Percentiles rank a stretch among this genome's conserved stretches.
phyloP scores from a whole-genome alignment of 2,113 vertebrate species.

The Orcinus orca region DNA sequence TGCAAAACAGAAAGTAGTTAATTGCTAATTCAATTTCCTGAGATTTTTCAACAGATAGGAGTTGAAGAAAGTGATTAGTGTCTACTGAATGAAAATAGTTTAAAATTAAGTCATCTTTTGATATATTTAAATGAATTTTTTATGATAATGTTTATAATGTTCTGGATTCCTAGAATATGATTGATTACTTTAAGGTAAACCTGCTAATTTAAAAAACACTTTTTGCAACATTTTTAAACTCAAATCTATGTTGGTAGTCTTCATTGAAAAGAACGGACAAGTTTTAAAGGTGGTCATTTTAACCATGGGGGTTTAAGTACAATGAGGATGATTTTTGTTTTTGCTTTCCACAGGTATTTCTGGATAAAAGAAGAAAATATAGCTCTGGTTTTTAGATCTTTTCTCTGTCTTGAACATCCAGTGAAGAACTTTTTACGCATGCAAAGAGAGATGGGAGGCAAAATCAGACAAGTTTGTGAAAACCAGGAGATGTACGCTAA shows the following conservation, averaged over 20 bases:
- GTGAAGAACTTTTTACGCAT: not conserved
- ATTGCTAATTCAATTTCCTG: conserved; percentile 72
- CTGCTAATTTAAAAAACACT: not conserved
- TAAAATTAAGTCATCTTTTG: conserved; percentile 76
- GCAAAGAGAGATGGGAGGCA: not conserved
- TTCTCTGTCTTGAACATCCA: not conserved
- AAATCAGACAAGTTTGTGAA: not conserved
- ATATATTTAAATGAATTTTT: conserved; percentile 72
- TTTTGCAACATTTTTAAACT: not conserved
- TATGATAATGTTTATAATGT: conserved; percentile 64
- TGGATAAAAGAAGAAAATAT: not conserved
- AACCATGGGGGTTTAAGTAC: not conserved
- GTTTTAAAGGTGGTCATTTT: not conserved
- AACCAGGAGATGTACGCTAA: not conserved
- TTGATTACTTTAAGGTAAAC: conserved; percentile 7
- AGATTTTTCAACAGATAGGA: conserved; percentile 73
- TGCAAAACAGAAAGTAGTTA: conserved; percentile 66
- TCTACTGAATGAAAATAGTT: conserved; percentile 77
- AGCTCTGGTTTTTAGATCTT: not conserved
- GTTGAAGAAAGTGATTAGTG: conserved; percentile 74
- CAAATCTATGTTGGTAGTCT: not conserved
- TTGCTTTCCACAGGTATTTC: not conserved
- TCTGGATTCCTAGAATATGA: not conserved
- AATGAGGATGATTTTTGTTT: not conserved
- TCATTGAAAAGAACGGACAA: not conserved